Conservation (phyloP, 2,888 invertebrate species). For the Tenthredo notha region DNA sequence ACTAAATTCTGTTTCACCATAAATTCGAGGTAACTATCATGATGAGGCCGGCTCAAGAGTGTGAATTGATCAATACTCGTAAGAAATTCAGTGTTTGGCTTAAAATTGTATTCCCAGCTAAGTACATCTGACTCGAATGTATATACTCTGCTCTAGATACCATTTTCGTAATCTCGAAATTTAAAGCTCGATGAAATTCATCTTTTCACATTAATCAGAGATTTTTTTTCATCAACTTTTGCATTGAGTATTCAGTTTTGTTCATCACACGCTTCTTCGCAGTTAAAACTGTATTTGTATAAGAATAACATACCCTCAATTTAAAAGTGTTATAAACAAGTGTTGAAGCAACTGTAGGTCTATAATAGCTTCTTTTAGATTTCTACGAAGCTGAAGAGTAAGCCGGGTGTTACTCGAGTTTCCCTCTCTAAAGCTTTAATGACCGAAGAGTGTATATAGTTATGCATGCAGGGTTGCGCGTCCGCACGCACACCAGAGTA, state of each 20-base stretch:
- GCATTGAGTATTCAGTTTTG: not conserved
- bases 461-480: slow-evolving; percentile 10
- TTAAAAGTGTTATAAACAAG: slow-evolving; percentile 34
- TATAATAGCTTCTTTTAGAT: slow-evolving; percentile 43
- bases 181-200: not conserved
- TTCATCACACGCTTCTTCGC: not conserved
- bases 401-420: slow-evolving; percentile 43
- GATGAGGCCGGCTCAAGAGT: too few species aligned
- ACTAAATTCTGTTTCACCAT: too few species aligned
- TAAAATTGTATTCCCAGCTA: too few species aligned
- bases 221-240: not conserved
- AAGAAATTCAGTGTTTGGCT: too few species aligned
- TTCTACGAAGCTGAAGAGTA: slow-evolving; percentile 5
- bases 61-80: too few species aligned
- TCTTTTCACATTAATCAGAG: not conserved
- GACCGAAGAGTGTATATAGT: slow-evolving; percentile 16
- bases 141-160: not conserved
- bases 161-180: not conserved
- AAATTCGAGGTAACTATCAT: too few species aligned
- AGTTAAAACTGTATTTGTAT: not conserved
- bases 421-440: slow-evolving; percentile 17
- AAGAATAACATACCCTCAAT: not conserved
- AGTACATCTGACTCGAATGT: too few species aligned
- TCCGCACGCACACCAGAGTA: slow-evolving; percentile 38
- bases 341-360: slow-evolving; percentile 10